Evolutionary conservation across 2,888 invertebrate species (phyloP).

Genomic region (Perdita meconis): DNA sequence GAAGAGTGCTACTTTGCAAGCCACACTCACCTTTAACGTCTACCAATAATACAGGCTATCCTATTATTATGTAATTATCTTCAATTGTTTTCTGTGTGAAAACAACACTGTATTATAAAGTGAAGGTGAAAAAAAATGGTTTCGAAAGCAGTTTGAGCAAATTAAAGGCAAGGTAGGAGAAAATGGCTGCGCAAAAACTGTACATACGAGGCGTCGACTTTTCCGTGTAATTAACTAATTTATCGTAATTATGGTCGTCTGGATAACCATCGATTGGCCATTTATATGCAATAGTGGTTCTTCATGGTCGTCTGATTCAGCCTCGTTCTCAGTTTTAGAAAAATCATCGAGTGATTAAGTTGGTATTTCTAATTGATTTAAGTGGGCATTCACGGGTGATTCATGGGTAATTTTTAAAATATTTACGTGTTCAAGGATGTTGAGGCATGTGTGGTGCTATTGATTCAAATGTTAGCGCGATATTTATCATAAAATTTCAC

Average conservation of each 20-base stretch:
- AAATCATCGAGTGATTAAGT: conserved; percentile 7
- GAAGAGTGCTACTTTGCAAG: conserved; percentile 1
- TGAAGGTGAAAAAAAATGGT: neutral
- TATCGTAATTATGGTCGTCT: conserved; percentile 60
- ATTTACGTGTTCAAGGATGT: too few species aligned
- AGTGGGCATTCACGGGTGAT: too few species aligned
- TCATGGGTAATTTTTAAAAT: too few species aligned
- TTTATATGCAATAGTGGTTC: conserved; percentile 25
- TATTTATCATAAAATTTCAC: too few species aligned
- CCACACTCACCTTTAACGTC: conserved; percentile 9
- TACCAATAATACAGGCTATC: neutral
- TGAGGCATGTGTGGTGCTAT: too few species aligned
- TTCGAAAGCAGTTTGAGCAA: neutral
- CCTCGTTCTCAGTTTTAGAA: conserved; percentile 2
- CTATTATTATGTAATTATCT: conserved; percentile 22
- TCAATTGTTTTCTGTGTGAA: conserved; percentile 21
- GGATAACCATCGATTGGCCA: conserved; percentile 40
- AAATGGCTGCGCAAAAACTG: neutral
- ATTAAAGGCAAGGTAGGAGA: conserved; percentile 1
- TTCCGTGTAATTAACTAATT: conserved; percentile 51
- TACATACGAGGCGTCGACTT: neutral
- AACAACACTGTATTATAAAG: neutral
- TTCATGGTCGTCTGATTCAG: conserved; percentile 7
- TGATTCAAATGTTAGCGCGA: too few species aligned
- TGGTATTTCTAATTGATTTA: too few species aligned